Evolutionary conservation across 2,797 vertebrate genomes (phyloP), one percentile per base, ranked within the genome.

Genomic region (Orientallactaga sibirica): DNA sequence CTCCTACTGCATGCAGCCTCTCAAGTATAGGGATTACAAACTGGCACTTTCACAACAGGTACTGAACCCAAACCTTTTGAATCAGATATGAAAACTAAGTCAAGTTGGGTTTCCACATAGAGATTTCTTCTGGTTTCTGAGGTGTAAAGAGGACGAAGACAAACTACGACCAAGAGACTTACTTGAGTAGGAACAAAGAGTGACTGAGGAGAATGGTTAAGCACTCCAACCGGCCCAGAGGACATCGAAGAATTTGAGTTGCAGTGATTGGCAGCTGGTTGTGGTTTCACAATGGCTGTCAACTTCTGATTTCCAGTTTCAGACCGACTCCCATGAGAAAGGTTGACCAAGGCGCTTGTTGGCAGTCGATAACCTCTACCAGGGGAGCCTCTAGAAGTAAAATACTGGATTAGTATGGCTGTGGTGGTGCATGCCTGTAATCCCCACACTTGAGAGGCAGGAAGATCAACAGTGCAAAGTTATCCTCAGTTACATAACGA

Each of bases 241-340:
- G 97, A 78, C 89, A 98, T 76, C 48, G 98, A 94, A 33, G 96
- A 41, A 68, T 95, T 96, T 62, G 97, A 94, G 90, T 37, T 97
- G 89, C 90, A 96, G 73, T 98, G 98, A 94, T 98, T 98, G 88
- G 98, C 98, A 71, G 98, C 98, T 18, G 99, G 99, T 81, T 99
- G 99, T 76, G 99, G 99, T 97, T 99, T 99, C 97, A 99, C 99
- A 43, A 99, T 98, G 95, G 99, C 99, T 11, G 98, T 99, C 98
- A 99, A 98, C 93, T 99, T 99, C 97, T 99, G 98, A 88, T 98
- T 98, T 91, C 98, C 98, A 92, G 98, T 98, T 97, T 99, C 99
- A 88, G 98, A 98, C 67, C 99, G 98, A 95, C 92, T 97, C 48
- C 99, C 99, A 33, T 99, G 98, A 97, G 99, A 99, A 92, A 99